These are phyloP conservation scores for Parus major DNA, from an alignment of 2,113 vertebrate genomes.

Conservation along the genomic window DNA sequence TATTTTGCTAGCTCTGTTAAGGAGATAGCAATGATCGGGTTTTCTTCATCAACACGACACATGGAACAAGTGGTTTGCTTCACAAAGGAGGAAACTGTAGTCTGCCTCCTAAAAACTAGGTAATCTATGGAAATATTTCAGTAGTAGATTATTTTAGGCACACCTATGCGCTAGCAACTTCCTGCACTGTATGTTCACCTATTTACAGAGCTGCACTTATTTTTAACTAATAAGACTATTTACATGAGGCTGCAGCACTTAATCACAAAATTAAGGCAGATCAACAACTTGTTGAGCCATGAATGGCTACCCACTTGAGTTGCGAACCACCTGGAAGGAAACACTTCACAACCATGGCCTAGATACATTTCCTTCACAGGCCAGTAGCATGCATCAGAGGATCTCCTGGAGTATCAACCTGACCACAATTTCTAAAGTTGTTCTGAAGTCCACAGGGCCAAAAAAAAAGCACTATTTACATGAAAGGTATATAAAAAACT, in stretches of 20 bases:
- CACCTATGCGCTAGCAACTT: background rate
- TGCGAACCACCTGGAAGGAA: background rate
- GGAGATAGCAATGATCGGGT: background rate
- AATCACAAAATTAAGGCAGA: background rate
- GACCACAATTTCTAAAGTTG: background rate
- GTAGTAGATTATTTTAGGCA: background rate
- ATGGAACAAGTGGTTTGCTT: background rate
- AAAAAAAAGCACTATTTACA: background rate
- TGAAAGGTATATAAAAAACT: background rate
- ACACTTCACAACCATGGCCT: background rate
- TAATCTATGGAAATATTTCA: background rate
- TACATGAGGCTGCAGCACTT: background rate
- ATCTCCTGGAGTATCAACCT: background rate
- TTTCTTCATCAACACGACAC: background rate
- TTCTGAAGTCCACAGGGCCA: background rate
- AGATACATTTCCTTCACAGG: background rate
- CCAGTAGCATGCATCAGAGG: background rate
- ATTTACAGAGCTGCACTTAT: background rate
- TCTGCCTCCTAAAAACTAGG: background rate
- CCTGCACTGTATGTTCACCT: background rate
- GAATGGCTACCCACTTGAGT: background rate
- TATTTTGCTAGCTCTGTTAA: background rate
- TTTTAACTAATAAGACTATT: background rate
- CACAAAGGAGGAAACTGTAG: background rate
- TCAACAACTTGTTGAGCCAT: background rate